Conservation (phyloP, 2,888 invertebrate species). For the Diloba caeruleocephala region DNA sequence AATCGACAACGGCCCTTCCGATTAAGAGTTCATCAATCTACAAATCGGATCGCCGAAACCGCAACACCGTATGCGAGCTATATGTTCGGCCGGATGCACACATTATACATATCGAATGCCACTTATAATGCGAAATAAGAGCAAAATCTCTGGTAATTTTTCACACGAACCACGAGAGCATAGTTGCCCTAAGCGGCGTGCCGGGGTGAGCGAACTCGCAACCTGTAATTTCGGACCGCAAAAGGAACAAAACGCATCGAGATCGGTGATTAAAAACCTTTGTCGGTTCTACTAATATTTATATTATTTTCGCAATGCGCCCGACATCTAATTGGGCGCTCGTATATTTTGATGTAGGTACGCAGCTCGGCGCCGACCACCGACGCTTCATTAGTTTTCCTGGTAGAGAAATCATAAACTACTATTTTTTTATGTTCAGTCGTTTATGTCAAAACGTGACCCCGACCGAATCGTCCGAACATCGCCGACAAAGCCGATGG, state of each 20-base stretch:
- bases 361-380: constrained; percentile 78
- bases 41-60: constrained; percentile 45
- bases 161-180: constrained; percentile 86
- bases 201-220: constrained; percentile 87
- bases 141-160: constrained; percentile 84
- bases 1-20: constrained; percentile 44
- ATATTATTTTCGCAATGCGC: constrained; percentile 87
- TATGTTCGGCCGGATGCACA: constrained; percentile 78
- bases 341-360: constrained; percentile 80
- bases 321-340: constrained; percentile 87
- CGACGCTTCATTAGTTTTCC: constrained; percentile 86
- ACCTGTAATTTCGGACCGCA: constrained; percentile 89
- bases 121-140: constrained; percentile 84
- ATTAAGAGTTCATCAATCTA: constrained; percentile 54
- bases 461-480: constrained; percentile 56
- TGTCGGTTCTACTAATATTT: constrained; percentile 90
- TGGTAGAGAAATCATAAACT: constrained; percentile 84
- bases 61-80: constrained; percentile 59
- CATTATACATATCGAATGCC: constrained; percentile 84
- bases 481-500: constrained; percentile 70
- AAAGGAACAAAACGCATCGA: constrained; percentile 85
- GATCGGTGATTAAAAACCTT: constrained; percentile 89
- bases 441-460: constrained; percentile 81
- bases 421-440: constrained; percentile 76
- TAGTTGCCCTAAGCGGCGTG: constrained; percentile 86